Evolutionary conservation across 2,888 invertebrate genomes (phyloP).

Genomic region (Phorcus lineatus): DNA sequence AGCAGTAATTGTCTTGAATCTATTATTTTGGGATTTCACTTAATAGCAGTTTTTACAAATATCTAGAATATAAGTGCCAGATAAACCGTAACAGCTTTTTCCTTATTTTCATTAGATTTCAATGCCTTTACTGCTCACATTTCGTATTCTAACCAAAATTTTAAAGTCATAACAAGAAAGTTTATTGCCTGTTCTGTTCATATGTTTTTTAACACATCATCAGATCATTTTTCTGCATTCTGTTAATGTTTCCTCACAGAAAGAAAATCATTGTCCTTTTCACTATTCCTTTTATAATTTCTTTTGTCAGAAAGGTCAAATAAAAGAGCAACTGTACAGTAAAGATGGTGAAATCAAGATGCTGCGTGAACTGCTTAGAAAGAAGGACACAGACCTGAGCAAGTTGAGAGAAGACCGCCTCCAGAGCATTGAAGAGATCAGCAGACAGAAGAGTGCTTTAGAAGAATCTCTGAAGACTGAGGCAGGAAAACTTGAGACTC

Average conservation of each 20-base stretch:
- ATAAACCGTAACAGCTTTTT: no score
- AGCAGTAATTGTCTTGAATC: no score
- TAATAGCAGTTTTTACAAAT: no score
- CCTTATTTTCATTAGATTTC: no score
- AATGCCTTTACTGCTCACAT: no score
- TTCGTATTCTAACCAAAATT: no score
- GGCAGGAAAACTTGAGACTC: conserved; percentile 49
- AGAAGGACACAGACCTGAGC: conserved; percentile 53
- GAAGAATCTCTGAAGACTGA: conserved; percentile 52
- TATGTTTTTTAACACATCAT: not conserved
- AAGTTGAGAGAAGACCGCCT: conserved; percentile 49
- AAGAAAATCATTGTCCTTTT: not conserved
- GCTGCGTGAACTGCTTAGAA: conserved; percentile 50
- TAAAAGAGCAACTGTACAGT: conserved; percentile 52
- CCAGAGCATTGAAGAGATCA: conserved; percentile 44
- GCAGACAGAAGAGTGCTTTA: conserved; percentile 48
- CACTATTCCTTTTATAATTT: not conserved
- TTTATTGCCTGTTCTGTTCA: not conserved
- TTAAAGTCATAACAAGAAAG: no score
- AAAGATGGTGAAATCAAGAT: conserved; percentile 60
- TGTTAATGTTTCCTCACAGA: no score
- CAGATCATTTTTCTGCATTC: not conserved
- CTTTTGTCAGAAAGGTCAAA: conserved; percentile 45
- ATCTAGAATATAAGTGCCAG: no score
- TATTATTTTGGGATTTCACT: no score